Base-by-base conservation (phyloP, 2,888 invertebrate genomes). In the Synanthedon formicaeformis region DNA sequence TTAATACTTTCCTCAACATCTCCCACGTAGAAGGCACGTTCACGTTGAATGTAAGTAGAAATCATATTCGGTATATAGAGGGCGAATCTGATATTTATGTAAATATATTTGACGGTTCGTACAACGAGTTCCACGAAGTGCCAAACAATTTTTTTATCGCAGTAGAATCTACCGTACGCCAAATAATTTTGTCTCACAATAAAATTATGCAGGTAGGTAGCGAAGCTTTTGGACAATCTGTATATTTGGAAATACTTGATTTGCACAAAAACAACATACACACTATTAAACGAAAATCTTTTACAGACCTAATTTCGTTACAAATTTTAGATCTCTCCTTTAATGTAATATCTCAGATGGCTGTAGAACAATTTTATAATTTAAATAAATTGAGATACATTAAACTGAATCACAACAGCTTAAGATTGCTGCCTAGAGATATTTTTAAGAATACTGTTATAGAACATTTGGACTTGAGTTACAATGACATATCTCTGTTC, bases 271-370 rank as follows among this genome's bases (percentile, higher is more conserved):
- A 96, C 75, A 91, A 91, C 60, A 90, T 96, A 55, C 90, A 91
- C 61, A 86, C 89, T 3, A 78, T 96, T 45, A 91, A 93, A 61
- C 90, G 92, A 58, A 91, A 93, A 71, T 93, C 95, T 4, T 95
- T 96, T 73, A 90, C 91, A 57, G 94, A 93, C 40, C 80, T 95
- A 23, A 89, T 90, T 56, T 91, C 91, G 53, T 78, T 96, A 52
- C 95, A 96, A 77, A 91, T 93, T 65, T 78, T 96, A 52, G 95
- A 96, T 71, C 79, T 96, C 14, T 93, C 94, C 48, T 90, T 89
- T 63, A 96, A 96, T 74, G 85, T 89, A 45, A 90, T 96, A 57
- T 90, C 91, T 23, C 93, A 93, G 71, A 79, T 96, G 61, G 92
- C 94, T 56, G 91, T 92, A 53, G 94, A 93, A 67, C 94, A 94